Percentiles rank a stretch among this genome's conserved stretches.
Evolutionary conservation across 2,113 vertebrate species (phyloP).

Genomic region (Galemys pyrenaicus): DNA sequence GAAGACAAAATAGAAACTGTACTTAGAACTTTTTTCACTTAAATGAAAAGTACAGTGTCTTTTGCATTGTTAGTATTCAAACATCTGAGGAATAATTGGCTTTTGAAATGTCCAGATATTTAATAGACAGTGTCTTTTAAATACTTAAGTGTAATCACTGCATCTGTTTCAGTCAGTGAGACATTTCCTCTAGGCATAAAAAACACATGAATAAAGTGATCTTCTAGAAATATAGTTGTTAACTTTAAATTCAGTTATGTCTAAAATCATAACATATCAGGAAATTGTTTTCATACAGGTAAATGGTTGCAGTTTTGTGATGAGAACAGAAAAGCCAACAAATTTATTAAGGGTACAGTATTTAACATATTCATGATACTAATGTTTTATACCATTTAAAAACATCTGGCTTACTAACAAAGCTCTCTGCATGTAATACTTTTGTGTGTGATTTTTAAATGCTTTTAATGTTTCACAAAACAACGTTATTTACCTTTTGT

Average conservation of each 20-base stretch:
- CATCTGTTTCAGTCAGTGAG: conserved; percentile 30
- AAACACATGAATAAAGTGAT: background rate
- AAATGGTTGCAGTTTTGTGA: conserved; percentile 91
- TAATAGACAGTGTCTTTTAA: background rate
- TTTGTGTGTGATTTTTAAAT: conserved; percentile 55
- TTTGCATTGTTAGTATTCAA: background rate
- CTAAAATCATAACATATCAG: conserved; percentile 79
- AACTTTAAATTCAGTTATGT: conserved; percentile 68
- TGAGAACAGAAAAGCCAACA: conserved; percentile 84
- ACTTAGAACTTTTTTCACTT: conserved; percentile 7
- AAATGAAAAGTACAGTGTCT: background rate
- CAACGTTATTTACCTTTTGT: background rate
- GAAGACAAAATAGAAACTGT: background rate
- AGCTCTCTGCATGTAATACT: conserved; percentile 78
- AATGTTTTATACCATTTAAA: conserved; percentile 79
- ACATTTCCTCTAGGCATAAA: conserved; percentile 16
- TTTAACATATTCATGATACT: conserved; percentile 77
- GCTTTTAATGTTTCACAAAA: conserved; percentile 53
- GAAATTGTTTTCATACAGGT: conserved; percentile 91
- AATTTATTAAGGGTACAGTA: conserved; percentile 93
- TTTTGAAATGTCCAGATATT: background rate
- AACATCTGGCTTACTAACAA: conserved; percentile 73
- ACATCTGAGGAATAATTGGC: conserved; percentile 32
- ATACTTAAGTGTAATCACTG: background rate
- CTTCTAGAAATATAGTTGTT: conserved; percentile 42